Conservation (phyloP, 2,797 vertebrate species). For the Melanogrammus aeglefinus region DNA sequence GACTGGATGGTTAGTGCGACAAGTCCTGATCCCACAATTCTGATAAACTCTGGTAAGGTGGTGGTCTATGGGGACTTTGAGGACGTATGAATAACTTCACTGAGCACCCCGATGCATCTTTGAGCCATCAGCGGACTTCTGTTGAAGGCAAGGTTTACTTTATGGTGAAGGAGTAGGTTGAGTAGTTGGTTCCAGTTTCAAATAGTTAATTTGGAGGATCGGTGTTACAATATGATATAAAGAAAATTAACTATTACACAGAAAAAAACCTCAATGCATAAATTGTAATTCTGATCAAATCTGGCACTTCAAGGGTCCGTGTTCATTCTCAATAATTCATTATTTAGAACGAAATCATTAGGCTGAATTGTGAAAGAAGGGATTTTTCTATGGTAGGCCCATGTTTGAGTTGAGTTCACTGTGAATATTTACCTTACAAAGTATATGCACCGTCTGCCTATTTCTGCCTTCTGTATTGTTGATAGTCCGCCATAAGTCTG, state of each 20-base stretch:
- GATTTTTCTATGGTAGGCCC: neutral
- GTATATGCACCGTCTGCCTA: slow-evolving; percentile 61
- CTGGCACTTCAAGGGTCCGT: neutral
- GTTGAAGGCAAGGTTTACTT: too few relatives aligned
- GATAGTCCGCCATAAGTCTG: slow-evolving; percentile 79
- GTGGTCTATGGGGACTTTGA: neutral
- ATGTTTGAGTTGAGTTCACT: neutral
- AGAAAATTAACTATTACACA: too few relatives aligned
- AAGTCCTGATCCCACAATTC: neutral
- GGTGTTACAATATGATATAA: too few relatives aligned
- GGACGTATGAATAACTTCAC: too few relatives aligned
- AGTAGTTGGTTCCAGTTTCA: too few relatives aligned
- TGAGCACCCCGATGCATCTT: too few relatives aligned
- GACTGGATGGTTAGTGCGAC: neutral
- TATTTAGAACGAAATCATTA: too few relatives aligned
- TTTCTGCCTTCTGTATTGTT: slow-evolving; percentile 21
- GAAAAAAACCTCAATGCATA: too few relatives aligned
- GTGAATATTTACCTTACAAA: slow-evolving; percentile 83
- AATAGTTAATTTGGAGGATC: too few relatives aligned
- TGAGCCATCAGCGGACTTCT: too few relatives aligned
- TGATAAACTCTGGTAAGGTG: neutral
- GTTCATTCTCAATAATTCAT: neutral
- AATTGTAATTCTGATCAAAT: too few relatives aligned
- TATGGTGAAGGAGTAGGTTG: too few relatives aligned
- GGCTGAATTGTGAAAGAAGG: neutral